Evolutionary conservation across 2,113 vertebrate genomes (phyloP).

Genomic region (Pluvianellus socialis): DNA sequence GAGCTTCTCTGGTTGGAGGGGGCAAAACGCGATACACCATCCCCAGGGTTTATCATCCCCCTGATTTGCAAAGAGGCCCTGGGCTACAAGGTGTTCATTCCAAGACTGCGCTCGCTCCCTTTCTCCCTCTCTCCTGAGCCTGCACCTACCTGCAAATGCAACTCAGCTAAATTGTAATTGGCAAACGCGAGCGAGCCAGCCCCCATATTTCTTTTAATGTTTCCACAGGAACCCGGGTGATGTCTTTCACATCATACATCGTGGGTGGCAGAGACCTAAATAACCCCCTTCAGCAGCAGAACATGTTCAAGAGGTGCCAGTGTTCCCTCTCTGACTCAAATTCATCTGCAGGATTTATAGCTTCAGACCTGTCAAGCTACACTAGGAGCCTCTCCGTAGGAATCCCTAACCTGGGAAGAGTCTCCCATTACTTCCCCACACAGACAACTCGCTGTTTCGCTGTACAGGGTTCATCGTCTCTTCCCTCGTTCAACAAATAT

Average conservation of each 20-base stretch:
- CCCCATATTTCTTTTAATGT: slow-evolving; percentile 14
- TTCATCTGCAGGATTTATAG: slow-evolving; percentile 11
- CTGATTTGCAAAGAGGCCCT: neutral
- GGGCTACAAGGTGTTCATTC: neutral
- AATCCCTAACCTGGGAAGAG: neutral
- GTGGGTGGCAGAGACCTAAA: slow-evolving; percentile 58
- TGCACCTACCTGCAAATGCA: slow-evolving; percentile 57
- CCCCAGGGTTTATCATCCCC: neutral
- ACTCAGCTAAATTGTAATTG: slow-evolving; percentile 26
- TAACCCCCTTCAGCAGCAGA: slow-evolving; percentile 1
- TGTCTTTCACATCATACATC: slow-evolving; percentile 22
- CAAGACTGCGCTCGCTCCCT: neutral
- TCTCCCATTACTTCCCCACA: neutral
- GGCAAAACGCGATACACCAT: neutral
- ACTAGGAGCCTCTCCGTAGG: neutral
- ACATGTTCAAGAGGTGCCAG: neutral
- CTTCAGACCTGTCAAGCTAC: neutral
- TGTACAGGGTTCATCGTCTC: neutral
- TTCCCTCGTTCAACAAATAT: neutral
- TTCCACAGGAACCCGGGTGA: slow-evolving; percentile 21
- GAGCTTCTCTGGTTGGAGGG: neutral
- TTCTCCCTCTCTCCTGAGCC: slow-evolving; percentile 10
- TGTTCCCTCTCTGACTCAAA: neutral
- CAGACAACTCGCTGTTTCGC: neutral
- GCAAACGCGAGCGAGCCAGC: neutral